phyloP scores from a whole-genome alignment of 2,797 vertebrate genomes.

The Chelon labrosus region DNA sequence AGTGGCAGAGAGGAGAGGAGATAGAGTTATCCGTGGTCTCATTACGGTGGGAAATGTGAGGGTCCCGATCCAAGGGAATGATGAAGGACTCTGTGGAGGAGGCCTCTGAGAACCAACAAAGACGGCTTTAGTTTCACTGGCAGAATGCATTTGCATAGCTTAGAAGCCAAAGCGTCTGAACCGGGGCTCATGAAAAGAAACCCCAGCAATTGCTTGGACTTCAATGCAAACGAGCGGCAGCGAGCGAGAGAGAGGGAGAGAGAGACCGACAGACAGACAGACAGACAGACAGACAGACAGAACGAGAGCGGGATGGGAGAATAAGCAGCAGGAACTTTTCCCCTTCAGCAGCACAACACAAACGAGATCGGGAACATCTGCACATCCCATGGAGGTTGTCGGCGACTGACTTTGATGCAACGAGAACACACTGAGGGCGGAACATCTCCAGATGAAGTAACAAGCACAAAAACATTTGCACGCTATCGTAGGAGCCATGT shows the following conservation, averaged over 20 bases:
- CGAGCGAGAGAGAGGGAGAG: conserved; percentile 26
- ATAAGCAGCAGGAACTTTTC: conserved; percentile 59
- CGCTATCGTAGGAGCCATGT: conserved; percentile 49
- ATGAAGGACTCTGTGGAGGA: conserved; percentile 85
- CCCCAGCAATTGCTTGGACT: conserved; percentile 80
- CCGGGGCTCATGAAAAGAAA: conserved; percentile 85
- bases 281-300: conserved; percentile 21
- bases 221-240: conserved; percentile 76
- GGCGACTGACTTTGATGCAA: conserved; percentile 70
- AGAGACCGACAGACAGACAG: conserved; percentile 30
- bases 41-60: conserved; percentile 84
- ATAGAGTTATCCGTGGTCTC: conserved; percentile 77
- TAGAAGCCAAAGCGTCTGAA: conserved; percentile 87
- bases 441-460: conserved; percentile 58
- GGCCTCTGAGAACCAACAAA: conserved; percentile 86
- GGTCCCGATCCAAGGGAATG: conserved; percentile 84
- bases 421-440: conserved; percentile 62
- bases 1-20: conserved; percentile 57
- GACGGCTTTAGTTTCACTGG: conserved; percentile 86
- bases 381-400: conserved; percentile 67
- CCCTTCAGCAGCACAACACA: conserved; percentile 54
- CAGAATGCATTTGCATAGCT: conserved; percentile 88
- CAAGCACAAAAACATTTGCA: conserved; percentile 39
- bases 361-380: conserved; percentile 72
- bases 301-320: conserved; percentile 45